Evolutionary conservation across 92 coral and sea anemone genomes (phyloP).

Genomic region (Isaurus tuberculatus): DNA sequence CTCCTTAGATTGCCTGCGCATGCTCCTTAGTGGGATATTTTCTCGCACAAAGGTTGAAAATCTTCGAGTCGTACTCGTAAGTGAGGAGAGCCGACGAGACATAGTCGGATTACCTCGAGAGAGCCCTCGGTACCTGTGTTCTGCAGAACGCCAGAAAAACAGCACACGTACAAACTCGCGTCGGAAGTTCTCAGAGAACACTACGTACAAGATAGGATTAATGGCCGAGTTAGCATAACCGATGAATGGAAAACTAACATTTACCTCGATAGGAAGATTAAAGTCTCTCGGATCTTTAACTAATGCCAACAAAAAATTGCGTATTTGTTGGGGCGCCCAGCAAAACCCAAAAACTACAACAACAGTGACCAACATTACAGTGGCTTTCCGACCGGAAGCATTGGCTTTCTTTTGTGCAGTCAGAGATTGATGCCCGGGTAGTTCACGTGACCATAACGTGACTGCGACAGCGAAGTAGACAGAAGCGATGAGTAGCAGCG

Average conservation of each 20-base stretch:
- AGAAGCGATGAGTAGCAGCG: slow-evolving; percentile 69
- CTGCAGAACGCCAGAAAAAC: slow-evolving; percentile 49
- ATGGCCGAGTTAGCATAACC: slow-evolving; percentile 82
- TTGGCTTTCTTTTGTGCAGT: slow-evolving; percentile 80
- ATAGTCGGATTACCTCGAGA: slow-evolving; percentile 32
- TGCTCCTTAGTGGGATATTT: slow-evolving; percentile 33
- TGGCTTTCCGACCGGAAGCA: slow-evolving; percentile 80
- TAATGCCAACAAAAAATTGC: slow-evolving; percentile 60
- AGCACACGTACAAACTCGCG: slow-evolving; percentile 73
- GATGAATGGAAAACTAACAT: slow-evolving; percentile 70
- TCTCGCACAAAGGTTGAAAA: slow-evolving; percentile 34
- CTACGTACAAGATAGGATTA: slow-evolving; percentile 76
- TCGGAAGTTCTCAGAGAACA: slow-evolving; percentile 86
- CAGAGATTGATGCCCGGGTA: slow-evolving; percentile 80
- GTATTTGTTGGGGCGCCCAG: slow-evolving; percentile 83
- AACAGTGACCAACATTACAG: slow-evolving; percentile 80
- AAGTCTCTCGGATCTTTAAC: slow-evolving; percentile 26
- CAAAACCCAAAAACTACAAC: slow-evolving; percentile 85
- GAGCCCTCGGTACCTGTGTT: slow-evolving; percentile 21
- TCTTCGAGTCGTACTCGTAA: slow-evolving; percentile 35
- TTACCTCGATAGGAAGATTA: slow-evolving; percentile 46
- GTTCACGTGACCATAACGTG: slow-evolving; percentile 71
- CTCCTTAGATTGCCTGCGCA: slow-evolving; percentile 39
- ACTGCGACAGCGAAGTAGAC: slow-evolving; percentile 67
- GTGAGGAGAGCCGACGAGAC: slow-evolving; percentile 23